phyloP scores from a whole-genome alignment of 2,113 vertebrate species.

The Cercopithecus mona region DNA sequence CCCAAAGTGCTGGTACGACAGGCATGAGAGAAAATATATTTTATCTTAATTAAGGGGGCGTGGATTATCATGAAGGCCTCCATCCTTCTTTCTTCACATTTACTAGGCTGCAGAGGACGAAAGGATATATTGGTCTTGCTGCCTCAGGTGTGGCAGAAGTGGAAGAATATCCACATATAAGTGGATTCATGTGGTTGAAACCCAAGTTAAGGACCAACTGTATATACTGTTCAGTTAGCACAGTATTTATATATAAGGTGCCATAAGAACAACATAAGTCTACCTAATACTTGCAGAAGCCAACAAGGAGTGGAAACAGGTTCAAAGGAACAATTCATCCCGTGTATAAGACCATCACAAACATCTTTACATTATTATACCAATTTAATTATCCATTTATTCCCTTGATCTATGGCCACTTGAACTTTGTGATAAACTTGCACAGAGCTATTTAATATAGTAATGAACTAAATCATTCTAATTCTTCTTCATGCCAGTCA shows the following conservation, averaged over 20 bases:
- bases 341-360: constrained; percentile 27
- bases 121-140: background rate
- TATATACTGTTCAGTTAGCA: background rate
- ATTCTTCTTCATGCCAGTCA: constrained; percentile 42
- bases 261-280: constrained; percentile 13
- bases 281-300: constrained; percentile 30
- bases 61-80: background rate
- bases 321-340: background rate
- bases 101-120: background rate
- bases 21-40: background rate
- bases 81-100: background rate
- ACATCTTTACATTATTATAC: constrained; percentile 21
- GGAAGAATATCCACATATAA: background rate
- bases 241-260: background rate
- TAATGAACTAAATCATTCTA: constrained; percentile 19
- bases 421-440: constrained; percentile 54
- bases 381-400: constrained; percentile 39
- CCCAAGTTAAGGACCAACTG: background rate
- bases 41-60: background rate
- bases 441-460: background rate
- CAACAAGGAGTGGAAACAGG: background rate
- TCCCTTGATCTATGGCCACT: background rate
- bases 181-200: background rate
- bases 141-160: background rate
- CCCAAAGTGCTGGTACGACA: too few relatives aligned